Percentiles rank a stretch among this genome's conserved stretches.
Conservation (phyloP, 1,140 invertebrate genomes). For the Apolygus lucorum region DNA sequence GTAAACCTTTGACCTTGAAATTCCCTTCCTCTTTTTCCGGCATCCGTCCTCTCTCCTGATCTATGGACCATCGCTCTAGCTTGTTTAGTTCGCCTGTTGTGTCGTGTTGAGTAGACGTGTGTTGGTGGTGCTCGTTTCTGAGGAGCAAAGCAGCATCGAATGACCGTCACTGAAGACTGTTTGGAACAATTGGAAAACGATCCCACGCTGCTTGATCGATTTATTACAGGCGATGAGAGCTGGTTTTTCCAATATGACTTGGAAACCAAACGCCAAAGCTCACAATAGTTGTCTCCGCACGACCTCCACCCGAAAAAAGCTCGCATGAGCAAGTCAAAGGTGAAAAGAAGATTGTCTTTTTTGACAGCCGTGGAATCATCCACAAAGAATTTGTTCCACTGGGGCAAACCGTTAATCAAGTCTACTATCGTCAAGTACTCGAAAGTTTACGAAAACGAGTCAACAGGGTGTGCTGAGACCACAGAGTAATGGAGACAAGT, state of each 20-base stretch:
- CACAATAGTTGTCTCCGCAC: background rate
- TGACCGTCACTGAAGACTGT: background rate
- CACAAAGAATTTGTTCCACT: background rate
- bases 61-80: background rate
- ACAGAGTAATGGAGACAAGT: no score
- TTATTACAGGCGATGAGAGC: background rate
- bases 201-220: background rate
- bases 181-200: background rate
- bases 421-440: no score
- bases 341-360: background rate
- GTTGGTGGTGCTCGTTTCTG: background rate
- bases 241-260: background rate
- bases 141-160: background rate
- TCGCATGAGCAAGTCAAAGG: background rate
- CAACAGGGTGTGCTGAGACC: no score
- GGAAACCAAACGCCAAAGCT: background rate
- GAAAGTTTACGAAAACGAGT: background rate
- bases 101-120: background rate
- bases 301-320: background rate
- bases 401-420: no score
- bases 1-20: background rate
- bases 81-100: background rate
- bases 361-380: no score
- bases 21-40: no score
- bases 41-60: background rate